Evolutionary conservation across 2,888 invertebrate genomes (phyloP), one percentile per base, ranked within the genome.

Genomic region (Rhingia rostrata): DNA sequence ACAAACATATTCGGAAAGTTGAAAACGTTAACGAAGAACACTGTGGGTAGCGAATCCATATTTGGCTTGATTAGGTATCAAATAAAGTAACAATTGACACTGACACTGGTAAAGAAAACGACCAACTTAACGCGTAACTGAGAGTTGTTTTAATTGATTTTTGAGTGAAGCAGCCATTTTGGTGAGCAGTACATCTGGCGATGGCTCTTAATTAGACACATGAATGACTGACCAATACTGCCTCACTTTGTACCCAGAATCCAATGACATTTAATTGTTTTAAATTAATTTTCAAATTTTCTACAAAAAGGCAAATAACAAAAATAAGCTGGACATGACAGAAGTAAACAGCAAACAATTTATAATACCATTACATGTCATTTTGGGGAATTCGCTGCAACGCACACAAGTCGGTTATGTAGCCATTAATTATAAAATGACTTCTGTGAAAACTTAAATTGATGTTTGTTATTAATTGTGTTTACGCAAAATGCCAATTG

Each of bases 201-300:
- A 61, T 53, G 35, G 45, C 14, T 53, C 61, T 72, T 63, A 54
- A 63, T 63, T 63, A 72, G 63, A 61, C 33, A 70, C 60, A 51
- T 51, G 33, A 22, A 58, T 30, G 53, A 22, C 45, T 45, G 37
- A 3, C 49, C 69, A 47, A 12, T 30, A 32, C 32, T 49, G 47
- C 7, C 43, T 9, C 12, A 56, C 14, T 12, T 12, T 56, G n/a
- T 10, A 7, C 53, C 33, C 37, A 56, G 37, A 69, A 33, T 32
- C 6, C 14, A 22, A 30, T 43, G 32, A 22, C 43, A 43, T 45
- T 53, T 63, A 33, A 30, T 41, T 43, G 60, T 63, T 35, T 22
- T 35, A 37, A 35, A 30, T 43, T 35, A 33, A 10, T 22, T 33
- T 30, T 2, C 43, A 53, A 9, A 61, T 45, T 53, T 61, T 43